Conservation (phyloP, 2,113 vertebrate genomes). For the Syrrhaptes paradoxus region DNA sequence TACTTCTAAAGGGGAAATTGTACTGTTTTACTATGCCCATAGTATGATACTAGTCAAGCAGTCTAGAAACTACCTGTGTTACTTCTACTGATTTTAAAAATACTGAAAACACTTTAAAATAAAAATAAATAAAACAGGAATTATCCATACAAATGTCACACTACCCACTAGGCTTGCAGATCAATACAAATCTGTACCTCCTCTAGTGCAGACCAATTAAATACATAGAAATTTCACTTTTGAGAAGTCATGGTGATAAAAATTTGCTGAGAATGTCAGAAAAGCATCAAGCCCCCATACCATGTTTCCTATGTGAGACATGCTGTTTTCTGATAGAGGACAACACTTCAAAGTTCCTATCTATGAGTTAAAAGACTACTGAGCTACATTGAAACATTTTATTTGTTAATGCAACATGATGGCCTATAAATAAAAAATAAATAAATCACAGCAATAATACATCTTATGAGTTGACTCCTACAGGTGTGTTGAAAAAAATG, state of each 20-base stretch:
- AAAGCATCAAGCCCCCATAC: not conserved
- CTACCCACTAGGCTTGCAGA: not conserved
- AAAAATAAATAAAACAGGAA: not conserved
- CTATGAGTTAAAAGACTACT: not conserved
- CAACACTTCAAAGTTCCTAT: not conserved
- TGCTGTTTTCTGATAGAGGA: not conserved
- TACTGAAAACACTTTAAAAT: not conserved
- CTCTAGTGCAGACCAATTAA: not conserved
- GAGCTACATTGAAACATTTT: not conserved
- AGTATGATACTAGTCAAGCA: not conserved
- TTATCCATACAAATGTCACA: not conserved
- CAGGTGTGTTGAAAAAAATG: not conserved
- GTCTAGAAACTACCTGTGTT: not conserved
- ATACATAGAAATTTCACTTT: not conserved
- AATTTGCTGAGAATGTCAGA: not conserved
- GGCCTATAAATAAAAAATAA: not conserved
- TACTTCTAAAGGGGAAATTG: not conserved
- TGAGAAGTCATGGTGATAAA: not conserved
- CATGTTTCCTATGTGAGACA: not conserved
- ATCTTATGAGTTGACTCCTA: not conserved
- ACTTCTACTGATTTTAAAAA: not conserved
- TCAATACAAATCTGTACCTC: not conserved
- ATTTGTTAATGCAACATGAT: not conserved
- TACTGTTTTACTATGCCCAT: not conserved
- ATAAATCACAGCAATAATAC: not conserved